A percentile compares a stretch with the other conserved stretches of the same genome.
These are phyloP conservation scores for Ammodytes marinus DNA, from an alignment of 2,113 vertebrate genomes.

Conservation along the genomic window DNA sequence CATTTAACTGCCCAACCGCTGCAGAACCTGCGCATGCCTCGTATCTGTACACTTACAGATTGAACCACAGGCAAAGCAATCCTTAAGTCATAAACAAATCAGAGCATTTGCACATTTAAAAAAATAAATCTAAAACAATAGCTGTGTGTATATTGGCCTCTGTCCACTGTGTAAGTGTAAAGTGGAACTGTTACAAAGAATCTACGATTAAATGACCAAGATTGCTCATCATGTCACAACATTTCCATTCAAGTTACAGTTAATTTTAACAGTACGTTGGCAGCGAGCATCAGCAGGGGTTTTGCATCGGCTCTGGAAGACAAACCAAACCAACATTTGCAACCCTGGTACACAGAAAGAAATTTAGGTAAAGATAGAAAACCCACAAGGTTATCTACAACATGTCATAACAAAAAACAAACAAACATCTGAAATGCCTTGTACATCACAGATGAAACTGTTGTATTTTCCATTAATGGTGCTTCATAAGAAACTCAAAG, in stretches of 20 bases:
- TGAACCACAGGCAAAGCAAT: slow-evolving; percentile 6
- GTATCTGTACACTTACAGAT: background rate
- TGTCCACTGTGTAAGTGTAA: background rate
- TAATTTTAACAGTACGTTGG: background rate
- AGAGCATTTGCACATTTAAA: slow-evolving; percentile 10
- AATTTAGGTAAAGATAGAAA: background rate
- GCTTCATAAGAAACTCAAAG: slow-evolving; percentile 24
- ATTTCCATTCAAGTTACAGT: background rate
- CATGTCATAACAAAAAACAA: slow-evolving; percentile 8
- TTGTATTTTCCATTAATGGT: slow-evolving; percentile 12
- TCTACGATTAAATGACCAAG: background rate
- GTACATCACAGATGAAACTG: background rate
- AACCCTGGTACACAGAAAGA: background rate
- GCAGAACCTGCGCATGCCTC: slow-evolving; percentile 30
- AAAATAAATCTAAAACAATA: background rate
- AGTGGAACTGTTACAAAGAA: background rate
- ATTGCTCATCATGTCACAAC: background rate
- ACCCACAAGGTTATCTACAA: background rate
- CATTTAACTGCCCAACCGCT: slow-evolving; percentile 63
- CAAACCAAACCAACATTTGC: background rate
- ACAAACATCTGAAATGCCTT: background rate
- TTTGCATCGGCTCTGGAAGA: background rate
- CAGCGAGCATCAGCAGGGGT: background rate
- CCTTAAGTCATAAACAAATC: slow-evolving; percentile 2
- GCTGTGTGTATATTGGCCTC: slow-evolving; percentile 8